phyloP scores from a whole-genome alignment of 2,888 invertebrate species.

The Ormyrus labotus region DNA sequence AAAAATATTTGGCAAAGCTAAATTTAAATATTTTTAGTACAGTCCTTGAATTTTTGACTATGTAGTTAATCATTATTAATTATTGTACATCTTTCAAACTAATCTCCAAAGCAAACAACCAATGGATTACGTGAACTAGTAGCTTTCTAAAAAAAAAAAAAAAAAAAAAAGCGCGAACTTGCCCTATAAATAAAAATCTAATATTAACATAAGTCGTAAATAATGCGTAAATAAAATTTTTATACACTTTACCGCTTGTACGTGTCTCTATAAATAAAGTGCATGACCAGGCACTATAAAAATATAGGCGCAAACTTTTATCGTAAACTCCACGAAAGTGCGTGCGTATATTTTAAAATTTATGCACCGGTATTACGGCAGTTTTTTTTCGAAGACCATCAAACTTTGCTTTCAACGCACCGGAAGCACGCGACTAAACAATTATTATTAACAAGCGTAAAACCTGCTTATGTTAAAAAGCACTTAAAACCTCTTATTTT shows the following conservation, averaged over 20 bases:
- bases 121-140: no score
- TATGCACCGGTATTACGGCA: background rate
- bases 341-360: conserved; percentile 11
- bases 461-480: background rate
- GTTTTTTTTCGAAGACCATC: conserved; percentile 1
- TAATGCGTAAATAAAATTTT: conserved; percentile 16
- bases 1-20: no score
- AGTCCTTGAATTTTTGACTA: no score
- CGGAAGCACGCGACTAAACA: conserved; percentile 5
- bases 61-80: no score
- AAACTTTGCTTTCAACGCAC: background rate
- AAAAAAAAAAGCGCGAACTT: no score
- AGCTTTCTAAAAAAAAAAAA: no score
- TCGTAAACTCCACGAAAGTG: conserved; percentile 8
- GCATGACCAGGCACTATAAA: conserved; percentile 7
- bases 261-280: conserved; percentile 11
- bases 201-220: conserved; percentile 17
- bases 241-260: background rate
- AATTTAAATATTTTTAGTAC: no score
- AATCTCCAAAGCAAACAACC: no score
- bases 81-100: no score
- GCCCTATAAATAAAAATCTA: conserved; percentile 6
- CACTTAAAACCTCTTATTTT: no score
- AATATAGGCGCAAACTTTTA: conserved; percentile 19
- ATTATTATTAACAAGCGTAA: conserved; percentile 22